Evolutionary conservation across 2,888 invertebrate genomes (phyloP), one percentile per base, ranked within the genome.

Genomic region (Pyralis farinalis): DNA sequence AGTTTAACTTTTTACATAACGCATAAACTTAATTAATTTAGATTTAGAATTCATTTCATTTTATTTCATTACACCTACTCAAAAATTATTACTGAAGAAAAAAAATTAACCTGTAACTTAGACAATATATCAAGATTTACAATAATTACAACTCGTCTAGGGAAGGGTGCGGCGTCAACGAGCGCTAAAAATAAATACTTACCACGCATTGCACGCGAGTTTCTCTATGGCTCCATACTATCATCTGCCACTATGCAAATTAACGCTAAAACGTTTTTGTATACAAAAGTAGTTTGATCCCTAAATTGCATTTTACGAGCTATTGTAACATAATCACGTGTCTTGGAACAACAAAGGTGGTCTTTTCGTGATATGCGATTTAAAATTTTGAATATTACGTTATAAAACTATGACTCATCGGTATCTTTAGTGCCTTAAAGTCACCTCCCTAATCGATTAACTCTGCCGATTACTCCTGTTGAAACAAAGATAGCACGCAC

Each of bases 181-280:
- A 25, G 7, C 25, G 16, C 16, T 16, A 16, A 2, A 3, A 16
- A 16, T 25, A 25, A 25, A 21, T 21, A 21, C 4, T 21, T n/a
- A n/a, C 7, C 25, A 25, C n/a, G 8, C 25, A 25, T 25, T 7
- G 25, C n/a, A 25, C n/a, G n/a, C 25, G 8, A 25, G 7, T 7
- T 8, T n/a, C 25, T 25, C 25, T 25, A 25, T 25, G 25, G 1
- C 25, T 5, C 1, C n/a, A 25, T 25, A 25, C 25, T 25, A 4
- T 34, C 34, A 40, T 42, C 12, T 29, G 28, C 46, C 49, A 12
- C 16, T 45, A 51, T 42, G 51, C 47, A 55, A 55, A 64, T 51
- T 58, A 61, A 59, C 52, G 67, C 64, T 71, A 71, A 74, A 73
- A 73, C 59, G 66, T 67, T 72, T 64, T 40, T 65, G 63, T 69